Conservation (phyloP, 2,797 vertebrate species). For the Silurus aristotelis region DNA sequence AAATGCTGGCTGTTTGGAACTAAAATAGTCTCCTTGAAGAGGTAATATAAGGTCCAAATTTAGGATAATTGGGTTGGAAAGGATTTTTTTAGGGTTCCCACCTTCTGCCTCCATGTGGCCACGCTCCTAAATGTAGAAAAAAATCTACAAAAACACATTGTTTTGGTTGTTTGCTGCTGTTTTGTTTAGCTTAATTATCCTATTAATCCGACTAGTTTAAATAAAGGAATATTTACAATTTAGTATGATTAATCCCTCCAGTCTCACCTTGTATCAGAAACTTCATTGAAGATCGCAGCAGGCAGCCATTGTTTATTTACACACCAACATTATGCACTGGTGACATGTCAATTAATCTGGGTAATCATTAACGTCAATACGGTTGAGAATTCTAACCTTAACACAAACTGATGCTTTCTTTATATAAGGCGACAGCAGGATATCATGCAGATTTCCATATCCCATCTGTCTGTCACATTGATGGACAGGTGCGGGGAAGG, state of each 20-base stretch:
- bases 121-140: neutral
- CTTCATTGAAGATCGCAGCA: neutral
- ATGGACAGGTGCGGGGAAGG: conserved; percentile 55
- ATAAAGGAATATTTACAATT: neutral
- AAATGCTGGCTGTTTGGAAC: neutral
- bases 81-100: neutral
- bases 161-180: neutral
- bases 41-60: neutral
- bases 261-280: neutral
- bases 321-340: neutral
- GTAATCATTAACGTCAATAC: conserved; percentile 15
- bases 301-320: conserved; percentile 19
- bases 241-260: neutral
- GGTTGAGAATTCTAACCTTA: conserved; percentile 19
- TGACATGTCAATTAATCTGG: conserved; percentile 12
- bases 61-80: neutral
- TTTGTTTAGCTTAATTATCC: neutral
- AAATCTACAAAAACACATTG: neutral
- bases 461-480: conserved; percentile 55
- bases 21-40: neutral
- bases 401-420: conserved; percentile 13
- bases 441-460: conserved; percentile 33
- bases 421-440: conserved; percentile 35
- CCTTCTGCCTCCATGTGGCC: neutral
- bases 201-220: neutral